Evolutionary conservation across 2,113 vertebrate genomes (phyloP).

Genomic region (Rutilus rutilus): DNA sequence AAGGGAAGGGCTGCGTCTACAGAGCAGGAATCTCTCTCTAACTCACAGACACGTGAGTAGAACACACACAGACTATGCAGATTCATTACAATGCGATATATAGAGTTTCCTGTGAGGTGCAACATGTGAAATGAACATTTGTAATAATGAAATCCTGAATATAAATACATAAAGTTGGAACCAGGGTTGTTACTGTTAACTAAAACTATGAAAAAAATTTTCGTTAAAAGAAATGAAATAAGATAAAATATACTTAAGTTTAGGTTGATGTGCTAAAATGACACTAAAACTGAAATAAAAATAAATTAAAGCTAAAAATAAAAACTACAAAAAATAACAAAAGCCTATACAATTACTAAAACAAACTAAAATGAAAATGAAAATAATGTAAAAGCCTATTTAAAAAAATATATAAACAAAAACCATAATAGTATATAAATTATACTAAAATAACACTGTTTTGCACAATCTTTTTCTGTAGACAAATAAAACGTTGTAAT

Average conservation of each 20-base stretch:
- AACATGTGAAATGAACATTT: neutral
- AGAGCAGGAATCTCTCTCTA: neutral
- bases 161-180: neutral
- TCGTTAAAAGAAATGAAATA: no score
- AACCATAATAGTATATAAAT: neutral
- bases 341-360: neutral
- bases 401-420: neutral
- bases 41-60: neutral
- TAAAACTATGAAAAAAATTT: neutral
- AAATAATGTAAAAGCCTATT: neutral
- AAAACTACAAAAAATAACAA: neutral
- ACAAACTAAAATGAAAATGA: neutral
- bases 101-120: neutral
- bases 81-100: neutral
- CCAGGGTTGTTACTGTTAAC: neutral
- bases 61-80: neutral
- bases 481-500: neutral
- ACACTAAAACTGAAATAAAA: neutral
- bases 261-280: no score
- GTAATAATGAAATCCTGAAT: neutral
- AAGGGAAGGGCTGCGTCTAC: slow-evolving; percentile 26
- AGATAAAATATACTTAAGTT: no score
- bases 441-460: neutral
- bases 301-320: neutral
- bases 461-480: neutral